phyloP scores from a whole-genome alignment of 64 coral and sea anemone species.

The Pocillopora verrucosa region DNA sequence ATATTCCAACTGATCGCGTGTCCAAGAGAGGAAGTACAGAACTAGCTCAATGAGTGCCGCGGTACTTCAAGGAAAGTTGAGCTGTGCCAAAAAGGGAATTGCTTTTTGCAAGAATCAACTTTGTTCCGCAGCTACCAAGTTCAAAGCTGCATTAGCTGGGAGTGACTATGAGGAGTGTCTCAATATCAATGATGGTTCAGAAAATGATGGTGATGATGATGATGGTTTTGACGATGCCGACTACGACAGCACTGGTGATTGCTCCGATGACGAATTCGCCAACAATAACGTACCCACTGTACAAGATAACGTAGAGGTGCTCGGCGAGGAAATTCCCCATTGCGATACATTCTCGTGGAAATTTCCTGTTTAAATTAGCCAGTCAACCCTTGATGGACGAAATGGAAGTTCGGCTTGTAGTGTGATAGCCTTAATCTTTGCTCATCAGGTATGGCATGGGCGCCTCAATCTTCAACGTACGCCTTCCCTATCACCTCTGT shows the following conservation, averaged over 20 bases:
- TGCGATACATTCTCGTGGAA: not conserved
- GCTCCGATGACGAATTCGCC: not conserved
- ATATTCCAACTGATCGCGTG: too few species aligned
- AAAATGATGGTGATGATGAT: not conserved
- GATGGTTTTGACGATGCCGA: not conserved
- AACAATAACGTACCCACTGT: not conserved
- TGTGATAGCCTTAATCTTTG: slow-evolving; percentile 7
- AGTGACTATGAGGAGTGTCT: not conserved
- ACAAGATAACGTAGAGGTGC: not conserved
- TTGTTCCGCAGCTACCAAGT: not conserved
- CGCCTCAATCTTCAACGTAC: slow-evolving; percentile 1
- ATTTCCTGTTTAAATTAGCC: slow-evolving; percentile 16
- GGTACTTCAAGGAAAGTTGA: slow-evolving; percentile 2
- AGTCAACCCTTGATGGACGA: slow-evolving; percentile 18
- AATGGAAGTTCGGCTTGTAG: slow-evolving; percentile 31
- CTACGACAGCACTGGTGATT: not conserved
- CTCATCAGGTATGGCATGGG: not conserved
- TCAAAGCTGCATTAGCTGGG: slow-evolving; percentile 4
- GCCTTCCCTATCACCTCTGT: not conserved
- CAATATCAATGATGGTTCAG: not conserved
- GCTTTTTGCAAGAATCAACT: not conserved
- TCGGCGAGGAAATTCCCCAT: not conserved
- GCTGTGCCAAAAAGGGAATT: slow-evolving; percentile 12
- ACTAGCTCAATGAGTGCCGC: not conserved
- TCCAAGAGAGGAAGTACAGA: too few species aligned